Evolutionary conservation across 2,888 invertebrate genomes (phyloP), one percentile per base, ranked within the genome.

Genomic region (Drosophila greeni): DNA sequence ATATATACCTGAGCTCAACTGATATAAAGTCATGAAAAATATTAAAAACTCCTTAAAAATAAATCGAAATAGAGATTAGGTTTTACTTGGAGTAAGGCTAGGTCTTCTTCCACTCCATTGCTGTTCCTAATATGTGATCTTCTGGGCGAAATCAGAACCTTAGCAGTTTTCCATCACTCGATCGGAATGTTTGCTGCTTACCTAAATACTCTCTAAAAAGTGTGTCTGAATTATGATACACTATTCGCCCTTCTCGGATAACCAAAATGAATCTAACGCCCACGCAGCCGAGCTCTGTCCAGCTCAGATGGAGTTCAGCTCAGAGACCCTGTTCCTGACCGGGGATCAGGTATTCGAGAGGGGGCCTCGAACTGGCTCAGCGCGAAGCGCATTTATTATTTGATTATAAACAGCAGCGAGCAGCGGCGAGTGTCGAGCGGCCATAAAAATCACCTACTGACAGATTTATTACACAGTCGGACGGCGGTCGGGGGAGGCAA

Each of bases 401-500:
- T 79, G 79, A 79, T 79, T 79, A 79, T 79, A 79, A 79, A 78
- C 79, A 84, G 81, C 80, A 79, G 84, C 71, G 55, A 60, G 53
- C 61, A 34, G 42, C 74, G 79, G 72, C 66, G 68, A 76, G 74
- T 76, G 85, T 82, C 72, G 83, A 81, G 80, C 75, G 75, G 70
- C 81, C 77, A 81, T 81, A 81, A 81, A 81, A 81, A 82, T 86
- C 86, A 86, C 84, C 84, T 85, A 84, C 77, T 86, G 86, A 86
- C 87, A 86, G 86, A 86, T 86, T 86, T 86, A 86, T 86, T 86
- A 85, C 87, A 78, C 77, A 75, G 72, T 73, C 61, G 51, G 70
- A 39, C 45, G 66, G 59, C 31, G 66, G 57, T 47, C 23, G 49
- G 47, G 51, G 37, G 18, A 16, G 37, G 31, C 39, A 55, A 24